Conservation (phyloP, 2,113 vertebrate species). For the Sinocyclocheilus maitianheensis region DNA sequence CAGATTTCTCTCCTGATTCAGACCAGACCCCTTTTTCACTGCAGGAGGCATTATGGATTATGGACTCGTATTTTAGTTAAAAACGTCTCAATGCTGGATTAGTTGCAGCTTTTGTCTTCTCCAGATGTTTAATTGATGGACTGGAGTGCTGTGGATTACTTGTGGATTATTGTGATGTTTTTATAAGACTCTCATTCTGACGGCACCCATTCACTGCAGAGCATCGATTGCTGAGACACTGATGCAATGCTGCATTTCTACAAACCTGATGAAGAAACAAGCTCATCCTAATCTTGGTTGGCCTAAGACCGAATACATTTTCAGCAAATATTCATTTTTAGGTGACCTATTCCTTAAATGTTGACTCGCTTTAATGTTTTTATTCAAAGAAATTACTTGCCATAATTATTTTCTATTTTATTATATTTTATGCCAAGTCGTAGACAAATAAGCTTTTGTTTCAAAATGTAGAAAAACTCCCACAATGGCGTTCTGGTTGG, state of each 20-base stretch:
- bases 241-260: background rate
- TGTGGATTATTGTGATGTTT: too few species aligned
- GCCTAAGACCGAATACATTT: too few species aligned
- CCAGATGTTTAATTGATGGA: too few species aligned
- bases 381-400: background rate
- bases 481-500: background rate
- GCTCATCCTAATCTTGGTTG: background rate
- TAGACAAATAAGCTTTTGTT: conserved; percentile 1
- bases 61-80: too few species aligned
- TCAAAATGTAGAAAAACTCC: background rate
- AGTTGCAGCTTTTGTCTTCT: too few species aligned
- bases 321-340: too few species aligned
- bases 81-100: too few species aligned
- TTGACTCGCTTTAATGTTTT: background rate
- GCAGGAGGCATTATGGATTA: too few species aligned
- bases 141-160: too few species aligned
- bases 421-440: background rate
- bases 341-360: background rate
- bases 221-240: background rate
- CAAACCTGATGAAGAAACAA: background rate
- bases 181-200: background rate
- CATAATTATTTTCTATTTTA: background rate
- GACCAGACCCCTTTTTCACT: too few species aligned
- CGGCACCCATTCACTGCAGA: background rate
- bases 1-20: too few species aligned